Conservation (phyloP, 2,113 vertebrate species). For the Spermophilus dauricus region DNA sequence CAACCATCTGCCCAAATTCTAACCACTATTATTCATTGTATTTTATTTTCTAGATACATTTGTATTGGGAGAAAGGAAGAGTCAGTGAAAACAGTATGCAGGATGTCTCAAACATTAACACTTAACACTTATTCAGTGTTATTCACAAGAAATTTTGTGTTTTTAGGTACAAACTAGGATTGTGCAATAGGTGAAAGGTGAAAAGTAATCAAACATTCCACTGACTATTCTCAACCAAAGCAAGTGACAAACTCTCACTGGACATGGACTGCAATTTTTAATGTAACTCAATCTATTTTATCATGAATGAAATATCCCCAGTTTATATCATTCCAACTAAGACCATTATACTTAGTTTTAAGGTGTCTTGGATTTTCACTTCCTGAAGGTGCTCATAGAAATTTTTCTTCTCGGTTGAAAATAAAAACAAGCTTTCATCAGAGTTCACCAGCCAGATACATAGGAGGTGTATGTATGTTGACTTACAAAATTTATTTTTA, state of each 20-base stretch:
- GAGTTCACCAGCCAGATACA: neutral
- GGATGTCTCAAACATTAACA: neutral
- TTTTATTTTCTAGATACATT: neutral
- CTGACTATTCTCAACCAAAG: neutral
- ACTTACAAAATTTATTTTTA: neutral
- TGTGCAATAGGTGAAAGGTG: neutral
- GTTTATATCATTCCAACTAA: neutral
- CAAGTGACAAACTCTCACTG: neutral
- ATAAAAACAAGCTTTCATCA: neutral
- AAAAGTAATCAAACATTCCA: neutral
- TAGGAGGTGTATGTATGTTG: neutral
- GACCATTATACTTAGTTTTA: neutral
- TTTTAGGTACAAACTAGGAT: neutral
- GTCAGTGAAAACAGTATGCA: neutral
- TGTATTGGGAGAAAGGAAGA: neutral
- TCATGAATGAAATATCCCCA: neutral
- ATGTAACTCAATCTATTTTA: neutral
- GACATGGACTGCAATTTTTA: neutral
- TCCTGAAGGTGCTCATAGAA: neutral
- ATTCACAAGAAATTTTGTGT: neutral
- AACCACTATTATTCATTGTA: neutral
- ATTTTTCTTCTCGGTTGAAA: neutral
- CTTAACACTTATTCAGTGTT: neutral
- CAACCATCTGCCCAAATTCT: neutral
- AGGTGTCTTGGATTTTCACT: neutral